Base-by-base conservation (phyloP, 2,888 invertebrate genomes). In the Melanotus villosus region DNA sequence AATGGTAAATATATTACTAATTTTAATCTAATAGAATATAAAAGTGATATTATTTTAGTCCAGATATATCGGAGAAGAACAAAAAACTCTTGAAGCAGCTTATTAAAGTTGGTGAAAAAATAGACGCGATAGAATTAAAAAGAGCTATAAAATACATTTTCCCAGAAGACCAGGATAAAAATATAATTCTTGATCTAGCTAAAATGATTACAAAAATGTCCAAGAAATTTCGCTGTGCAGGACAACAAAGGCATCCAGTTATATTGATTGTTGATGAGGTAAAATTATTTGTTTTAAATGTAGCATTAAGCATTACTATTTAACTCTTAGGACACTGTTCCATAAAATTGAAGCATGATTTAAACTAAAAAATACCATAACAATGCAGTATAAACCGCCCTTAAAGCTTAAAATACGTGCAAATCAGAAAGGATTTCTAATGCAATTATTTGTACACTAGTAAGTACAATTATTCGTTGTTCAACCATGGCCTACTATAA, bases 191-290 rank as follows among this genome's bases (percentile, higher is more conserved):
- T 0, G 83, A 85, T 71, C 78, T 85, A n/a, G 84, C 82, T 1
- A 80, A 76, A 19, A 77, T 78, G 36, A 80, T 88, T 0, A 86
- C 83, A 65, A 84, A 85, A 41, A 77, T 80, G 21, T 84, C 84
- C 1, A 84, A 85, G 45, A 85, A 86, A 82, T 76, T 81, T 0
- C 75, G 67, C 0, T 32, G 5, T 71, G 85, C 83, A 77, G 82
- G 82, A 52, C 86, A 87, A 0, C 87, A 85, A 68, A 83, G 90
- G 54, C 86, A 89, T 82, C 90, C 91, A 0, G 86, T 92, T 50
- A 86, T 92, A 76, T 82, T 92, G 70, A 89, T 92, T 74, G 83
- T 92, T n/a, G 92, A 92, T 83, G 91, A 92, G 84, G 92, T 91
- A 82, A 75, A 16, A 26, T n/a, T n/a, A n/a, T n/a, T n/a, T n/a